phyloP scores from a whole-genome alignment of 2,113 vertebrate species.

The Seriola rivoliana region DNA sequence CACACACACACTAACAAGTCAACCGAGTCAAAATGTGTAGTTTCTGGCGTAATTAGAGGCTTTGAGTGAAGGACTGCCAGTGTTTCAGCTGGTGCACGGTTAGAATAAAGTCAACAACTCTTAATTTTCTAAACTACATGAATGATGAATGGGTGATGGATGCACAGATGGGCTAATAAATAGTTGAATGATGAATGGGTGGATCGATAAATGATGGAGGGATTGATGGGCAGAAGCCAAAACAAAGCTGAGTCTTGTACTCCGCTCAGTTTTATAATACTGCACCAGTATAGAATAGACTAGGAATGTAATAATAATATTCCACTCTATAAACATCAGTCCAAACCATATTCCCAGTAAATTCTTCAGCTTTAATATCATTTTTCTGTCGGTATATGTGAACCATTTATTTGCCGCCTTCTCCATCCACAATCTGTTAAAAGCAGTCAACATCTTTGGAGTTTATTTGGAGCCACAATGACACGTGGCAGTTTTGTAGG shows the following conservation, averaged over 20 bases:
- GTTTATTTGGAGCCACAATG: slow-evolving; percentile 66
- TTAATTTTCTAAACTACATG: slow-evolving; percentile 19
- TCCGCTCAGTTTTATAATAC: slow-evolving; percentile 5
- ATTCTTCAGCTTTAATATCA: slow-evolving; percentile 65
- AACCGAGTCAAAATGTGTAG: slow-evolving; percentile 21
- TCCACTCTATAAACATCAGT: slow-evolving; percentile 61
- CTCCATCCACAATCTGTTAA: slow-evolving; percentile 40
- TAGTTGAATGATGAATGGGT: slow-evolving; percentile 5
- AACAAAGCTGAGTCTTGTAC: slow-evolving; percentile 5
- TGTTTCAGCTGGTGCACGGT: slow-evolving; percentile 44
- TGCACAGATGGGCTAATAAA: slow-evolving; percentile 51
- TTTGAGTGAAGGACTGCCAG: slow-evolving; percentile 43
- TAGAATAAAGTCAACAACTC: slow-evolving; percentile 36
- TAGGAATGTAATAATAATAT: slow-evolving; percentile 46
- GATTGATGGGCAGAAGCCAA: neutral
- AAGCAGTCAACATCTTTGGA: slow-evolving; percentile 60
- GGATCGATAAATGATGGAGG: slow-evolving; percentile 2
- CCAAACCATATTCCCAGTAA: slow-evolving; percentile 66
- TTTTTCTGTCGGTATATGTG: slow-evolving; percentile 47
- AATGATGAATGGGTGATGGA: slow-evolving; percentile 32
- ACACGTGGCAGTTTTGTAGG: slow-evolving; percentile 70
- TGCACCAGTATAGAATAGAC: slow-evolving; percentile 7
- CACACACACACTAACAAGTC: slow-evolving; percentile 14
- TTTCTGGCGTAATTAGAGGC: slow-evolving; percentile 43
- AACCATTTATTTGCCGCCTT: slow-evolving; percentile 49